Evolutionary conservation across 2,797 vertebrate genomes (phyloP).

Genomic region (Erethizon dorsatum): DNA sequence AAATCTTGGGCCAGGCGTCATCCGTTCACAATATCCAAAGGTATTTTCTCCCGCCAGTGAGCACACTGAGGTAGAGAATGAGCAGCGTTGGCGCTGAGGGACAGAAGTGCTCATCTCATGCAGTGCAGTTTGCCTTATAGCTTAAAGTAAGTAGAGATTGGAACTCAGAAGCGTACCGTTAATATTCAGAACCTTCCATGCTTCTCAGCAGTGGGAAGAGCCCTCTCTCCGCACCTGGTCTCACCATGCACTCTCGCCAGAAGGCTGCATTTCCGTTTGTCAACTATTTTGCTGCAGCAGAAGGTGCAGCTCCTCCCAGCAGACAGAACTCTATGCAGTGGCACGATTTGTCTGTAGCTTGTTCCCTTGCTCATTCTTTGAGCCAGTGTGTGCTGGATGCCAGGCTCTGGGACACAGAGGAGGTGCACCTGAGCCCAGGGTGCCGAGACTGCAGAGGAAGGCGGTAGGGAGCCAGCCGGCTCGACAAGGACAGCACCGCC

Average conservation of each 20-base stretch:
- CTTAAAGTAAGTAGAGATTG: not conserved
- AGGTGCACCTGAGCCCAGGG: not conserved
- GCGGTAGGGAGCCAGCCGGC: not conserved
- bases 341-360: not conserved
- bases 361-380: not conserved
- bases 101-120: not conserved
- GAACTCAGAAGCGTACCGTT: not conserved
- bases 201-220: not conserved
- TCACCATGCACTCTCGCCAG: not conserved
- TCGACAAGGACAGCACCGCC: rapidly evolving
- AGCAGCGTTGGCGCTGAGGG: not conserved
- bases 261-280: not conserved
- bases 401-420: too few relatives aligned
- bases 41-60: not conserved
- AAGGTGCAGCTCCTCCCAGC: not conserved
- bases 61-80: not conserved
- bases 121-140: not conserved
- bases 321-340: not conserved
- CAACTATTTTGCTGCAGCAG: not conserved
- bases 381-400: not conserved
- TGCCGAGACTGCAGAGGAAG: not conserved
- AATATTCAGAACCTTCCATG: not conserved
- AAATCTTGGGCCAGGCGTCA: not conserved
- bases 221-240: rapidly evolving
- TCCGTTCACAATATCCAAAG: not conserved